Percentiles rank a stretch among this genome's conserved stretches.
These are phyloP conservation scores for Papilio xuthus DNA, from an alignment of 1,140 invertebrate genomes.

Conservation along the genomic window DNA sequence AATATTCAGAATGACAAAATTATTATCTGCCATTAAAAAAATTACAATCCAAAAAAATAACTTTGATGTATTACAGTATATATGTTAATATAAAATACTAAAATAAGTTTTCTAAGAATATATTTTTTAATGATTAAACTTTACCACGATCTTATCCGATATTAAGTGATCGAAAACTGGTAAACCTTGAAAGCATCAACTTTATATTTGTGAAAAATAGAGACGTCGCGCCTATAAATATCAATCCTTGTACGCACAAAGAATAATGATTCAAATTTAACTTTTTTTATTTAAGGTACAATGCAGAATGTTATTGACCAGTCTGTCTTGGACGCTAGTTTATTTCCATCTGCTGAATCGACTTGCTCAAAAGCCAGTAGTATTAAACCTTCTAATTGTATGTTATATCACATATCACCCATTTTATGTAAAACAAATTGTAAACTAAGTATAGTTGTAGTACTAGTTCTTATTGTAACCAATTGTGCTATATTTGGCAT, in stretches of 20 bases:
- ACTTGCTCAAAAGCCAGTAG: conserved; percentile 52
- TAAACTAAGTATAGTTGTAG: conserved; percentile 42
- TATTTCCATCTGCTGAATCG: conserved; percentile 74
- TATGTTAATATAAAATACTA: not conserved
- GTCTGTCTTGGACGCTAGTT: conserved; percentile 76
- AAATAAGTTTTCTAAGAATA: not conserved
- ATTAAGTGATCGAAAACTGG: not conserved
- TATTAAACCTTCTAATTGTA: conserved; percentile 49
- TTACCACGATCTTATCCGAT: not conserved
- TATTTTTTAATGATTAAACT: not conserved
- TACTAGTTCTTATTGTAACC: not conserved
- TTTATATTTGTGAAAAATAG: no score
- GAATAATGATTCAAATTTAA: conserved; percentile 36
- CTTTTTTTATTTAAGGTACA: conserved; percentile 61
- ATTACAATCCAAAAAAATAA: no score
- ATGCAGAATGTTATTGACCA: conserved; percentile 78
- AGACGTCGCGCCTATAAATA: no score
- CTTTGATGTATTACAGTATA: no score
- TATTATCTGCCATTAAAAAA: no score
- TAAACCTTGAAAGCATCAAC: not conserved
- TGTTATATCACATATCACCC: conserved; percentile 54
- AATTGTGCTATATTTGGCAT: conserved; percentile 37
- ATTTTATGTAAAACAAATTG: conserved; percentile 51
- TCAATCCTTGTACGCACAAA: not conserved
- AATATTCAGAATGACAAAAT: no score